Base-by-base conservation (phyloP, 2,888 invertebrate genomes). In the Drosophila nr. fundita region DNA sequence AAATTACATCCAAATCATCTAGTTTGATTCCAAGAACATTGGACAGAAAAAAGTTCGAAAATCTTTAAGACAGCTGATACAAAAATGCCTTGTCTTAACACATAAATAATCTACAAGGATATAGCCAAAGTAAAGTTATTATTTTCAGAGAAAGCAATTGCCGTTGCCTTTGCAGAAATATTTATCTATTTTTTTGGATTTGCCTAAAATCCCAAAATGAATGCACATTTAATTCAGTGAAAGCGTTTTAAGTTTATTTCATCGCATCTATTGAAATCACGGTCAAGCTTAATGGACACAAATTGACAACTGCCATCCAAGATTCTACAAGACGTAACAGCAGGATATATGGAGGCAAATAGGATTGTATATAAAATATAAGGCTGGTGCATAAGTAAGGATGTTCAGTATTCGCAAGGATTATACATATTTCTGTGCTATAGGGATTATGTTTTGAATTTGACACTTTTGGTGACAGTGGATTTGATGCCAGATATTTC, bases 401-500 rank as follows among this genome's bases (percentile, higher is more conserved):
- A 42, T 27, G 21, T 40, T 45, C 13, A 5, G n/a, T 30, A 30
- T 38, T 52, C 62, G 49, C 34, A 67, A 65, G n/a, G 32, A 30
- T 24, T 15, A 24, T 24, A 24, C 24, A 45, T 55, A 48, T 45
- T 54, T n/a, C 38, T n/a, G 52, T 57, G 48, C 38, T 38, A 34
- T 57, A 21, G 27, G 1, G 15, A 66, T 52, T 87, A 92, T 18
- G 84, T 82, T 70, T 96, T 97, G 83, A 99, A 95, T 94, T 98
- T 98, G 84, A 98, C 95, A 91, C 99, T 96, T 94, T 98, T 98
- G 90, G 96, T 96, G 58, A 98, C 96, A 89, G 96, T 95, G 32
- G 97, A 95, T 91, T 98, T 97, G 89, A 99, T 99, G 81, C 99
- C 99, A 60, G 98, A 97, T 58, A 96, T 94, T 94, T 99, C 99